Conservation (phyloP, 92 coral and sea anemone species). For the Parazoanthus swiftii region DNA sequence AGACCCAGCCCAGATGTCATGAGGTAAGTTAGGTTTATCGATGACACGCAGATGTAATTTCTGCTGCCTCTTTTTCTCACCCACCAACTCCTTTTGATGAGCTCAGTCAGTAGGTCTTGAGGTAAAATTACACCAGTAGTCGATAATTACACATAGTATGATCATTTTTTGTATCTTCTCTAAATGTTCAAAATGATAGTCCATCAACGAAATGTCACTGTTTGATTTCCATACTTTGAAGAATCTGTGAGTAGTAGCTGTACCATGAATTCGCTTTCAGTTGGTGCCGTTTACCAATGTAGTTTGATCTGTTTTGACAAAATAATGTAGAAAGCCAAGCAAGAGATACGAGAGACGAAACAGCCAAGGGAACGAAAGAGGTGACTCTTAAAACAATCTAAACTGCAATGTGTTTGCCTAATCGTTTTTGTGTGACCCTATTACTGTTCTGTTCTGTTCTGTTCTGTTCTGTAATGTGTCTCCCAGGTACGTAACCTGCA, state of each 20-base stretch:
- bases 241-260: too few species aligned
- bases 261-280: background rate
- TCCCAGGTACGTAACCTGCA: too few species aligned
- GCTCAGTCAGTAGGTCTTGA: too few species aligned
- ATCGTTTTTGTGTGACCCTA: background rate
- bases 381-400: constrained; percentile 26
- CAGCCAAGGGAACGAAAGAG: constrained; percentile 72
- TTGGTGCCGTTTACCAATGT: background rate
- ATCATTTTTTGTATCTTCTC: background rate
- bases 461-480: background rate
- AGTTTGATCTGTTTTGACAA: background rate
- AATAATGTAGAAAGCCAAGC: constrained; percentile 85
- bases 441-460: background rate
- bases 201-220: background rate
- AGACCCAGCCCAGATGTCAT: constrained; percentile 77
- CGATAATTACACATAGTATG: background rate
- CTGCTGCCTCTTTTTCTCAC: background rate
- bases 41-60: background rate
- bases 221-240: background rate
- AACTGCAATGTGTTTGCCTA: background rate
- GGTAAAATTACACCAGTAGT: background rate
- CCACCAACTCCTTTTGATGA: background rate
- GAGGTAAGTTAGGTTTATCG: constrained; percentile 56
- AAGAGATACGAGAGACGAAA: constrained; percentile 90
- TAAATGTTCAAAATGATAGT: background rate